Conservation (phyloP, 1,140 invertebrate genomes). For the Drosophila jambulina region DNA sequence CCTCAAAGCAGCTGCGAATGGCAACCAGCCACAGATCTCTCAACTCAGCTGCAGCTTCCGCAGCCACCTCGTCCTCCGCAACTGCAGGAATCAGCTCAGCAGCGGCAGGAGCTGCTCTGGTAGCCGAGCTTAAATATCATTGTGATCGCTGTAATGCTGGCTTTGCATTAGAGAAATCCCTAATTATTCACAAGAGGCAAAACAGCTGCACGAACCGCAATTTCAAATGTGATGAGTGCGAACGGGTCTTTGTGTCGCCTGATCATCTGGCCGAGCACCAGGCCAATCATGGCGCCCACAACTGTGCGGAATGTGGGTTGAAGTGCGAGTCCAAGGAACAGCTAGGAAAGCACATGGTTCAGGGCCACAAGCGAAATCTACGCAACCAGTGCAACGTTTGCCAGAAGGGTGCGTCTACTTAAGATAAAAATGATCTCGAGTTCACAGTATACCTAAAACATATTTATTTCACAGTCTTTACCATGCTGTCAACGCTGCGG, state of each 20-base stretch:
- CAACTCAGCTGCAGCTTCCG: neutral
- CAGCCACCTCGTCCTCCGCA: neutral
- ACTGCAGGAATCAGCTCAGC: neutral
- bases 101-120: neutral
- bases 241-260: constrained; percentile 86
- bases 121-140: constrained; percentile 58
- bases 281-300: constrained; percentile 49
- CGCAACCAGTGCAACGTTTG: constrained; percentile 87
- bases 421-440: neutral
- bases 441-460: neutral
- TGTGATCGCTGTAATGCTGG: constrained; percentile 78
- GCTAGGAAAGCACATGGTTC: constrained; percentile 84
- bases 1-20: constrained; percentile 4
- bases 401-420: constrained; percentile 85
- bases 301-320: constrained; percentile 80
- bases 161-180: constrained; percentile 72
- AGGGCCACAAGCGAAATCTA: constrained; percentile 86
- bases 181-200: constrained; percentile 63
- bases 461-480: constrained; percentile 77
- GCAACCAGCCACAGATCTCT: constrained; percentile 9
- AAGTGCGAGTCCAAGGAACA: constrained; percentile 81
- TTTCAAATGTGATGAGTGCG: constrained; percentile 73
- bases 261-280: constrained; percentile 85
- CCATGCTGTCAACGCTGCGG: constrained; percentile 86
- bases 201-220: constrained; percentile 73